Conservation (phyloP, 2,113 vertebrate species). For the Pelodiscus sinensis region DNA sequence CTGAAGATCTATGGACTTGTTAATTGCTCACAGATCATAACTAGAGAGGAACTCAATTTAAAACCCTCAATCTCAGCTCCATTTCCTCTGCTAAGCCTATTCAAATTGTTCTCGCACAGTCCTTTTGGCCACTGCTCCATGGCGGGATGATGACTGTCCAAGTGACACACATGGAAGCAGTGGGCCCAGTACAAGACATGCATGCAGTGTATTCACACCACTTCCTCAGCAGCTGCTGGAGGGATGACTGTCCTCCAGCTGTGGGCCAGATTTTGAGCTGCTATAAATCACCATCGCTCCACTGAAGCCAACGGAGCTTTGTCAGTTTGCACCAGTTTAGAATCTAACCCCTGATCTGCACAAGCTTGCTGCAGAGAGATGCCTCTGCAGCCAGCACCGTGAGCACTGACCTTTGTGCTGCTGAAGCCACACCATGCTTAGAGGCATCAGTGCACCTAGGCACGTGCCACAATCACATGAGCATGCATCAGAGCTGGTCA, state of each 20-base stretch:
- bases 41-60: not conserved
- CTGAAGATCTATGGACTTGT: not conserved
- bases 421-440: not conserved
- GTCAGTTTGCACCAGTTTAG: not conserved
- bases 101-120: not conserved
- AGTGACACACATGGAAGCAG: too few relatives aligned
- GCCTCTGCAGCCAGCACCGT: not conserved
- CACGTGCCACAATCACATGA: not conserved
- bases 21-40: not conserved
- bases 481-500: not conserved
- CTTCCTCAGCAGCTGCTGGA: not conserved
- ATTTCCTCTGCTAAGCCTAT: not conserved
- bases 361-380: not conserved
- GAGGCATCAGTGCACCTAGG: not conserved
- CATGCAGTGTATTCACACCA: not conserved
- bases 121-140: not conserved
- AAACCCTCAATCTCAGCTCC: not conserved
- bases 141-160: not conserved
- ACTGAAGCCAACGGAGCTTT: not conserved
- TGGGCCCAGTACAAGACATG: not conserved
- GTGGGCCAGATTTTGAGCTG: rapidly evolving
- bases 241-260: conserved; percentile 5
- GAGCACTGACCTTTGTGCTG: not conserved
- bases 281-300: not conserved
- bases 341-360: not conserved